Percentiles rank a stretch among this genome's conserved stretches.
Evolutionary conservation across 2,113 vertebrate genomes (phyloP).

Genomic region (Pachypanchax playfairii): DNA sequence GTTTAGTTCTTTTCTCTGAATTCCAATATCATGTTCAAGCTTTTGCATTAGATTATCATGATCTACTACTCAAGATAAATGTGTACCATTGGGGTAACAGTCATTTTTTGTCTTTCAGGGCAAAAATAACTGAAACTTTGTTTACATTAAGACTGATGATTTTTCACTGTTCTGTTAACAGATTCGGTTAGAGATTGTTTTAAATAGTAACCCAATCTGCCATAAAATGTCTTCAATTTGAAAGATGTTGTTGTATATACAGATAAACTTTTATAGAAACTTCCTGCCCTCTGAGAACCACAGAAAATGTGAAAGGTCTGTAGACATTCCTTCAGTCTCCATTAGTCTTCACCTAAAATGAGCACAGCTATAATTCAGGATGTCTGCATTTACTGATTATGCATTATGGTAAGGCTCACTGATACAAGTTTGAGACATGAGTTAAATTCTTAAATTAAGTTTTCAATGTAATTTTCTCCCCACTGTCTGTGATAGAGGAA

Average conservation of each 20-base stretch:
- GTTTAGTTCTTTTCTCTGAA: too few species aligned
- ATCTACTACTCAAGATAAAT: too few species aligned
- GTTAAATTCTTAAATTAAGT: slow-evolving; percentile 49
- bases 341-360: background rate
- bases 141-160: too few species aligned
- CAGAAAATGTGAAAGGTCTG: background rate
- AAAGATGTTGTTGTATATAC: background rate
- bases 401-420: background rate
- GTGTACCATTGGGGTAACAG: too few species aligned
- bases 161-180: too few species aligned
- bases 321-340: background rate
- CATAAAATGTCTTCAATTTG: too few species aligned
- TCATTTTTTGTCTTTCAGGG: too few species aligned
- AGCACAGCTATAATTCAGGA: background rate
- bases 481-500: slow-evolving; percentile 31
- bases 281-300: background rate
- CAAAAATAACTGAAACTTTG: too few species aligned
- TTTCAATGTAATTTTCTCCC: slow-evolving; percentile 47
- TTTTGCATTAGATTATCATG: too few species aligned
- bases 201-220: too few species aligned
- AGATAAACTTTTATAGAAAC: background rate
- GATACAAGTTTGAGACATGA: slow-evolving; percentile 25
- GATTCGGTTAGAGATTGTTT: too few species aligned
- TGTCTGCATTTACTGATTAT: slow-evolving; percentile 8
- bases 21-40: too few species aligned